A percentile compares a stretch with the other conserved stretches of the same genome.
Evolutionary conservation across 2,113 vertebrate species (phyloP).

Genomic region (Crotalus horridus): DNA sequence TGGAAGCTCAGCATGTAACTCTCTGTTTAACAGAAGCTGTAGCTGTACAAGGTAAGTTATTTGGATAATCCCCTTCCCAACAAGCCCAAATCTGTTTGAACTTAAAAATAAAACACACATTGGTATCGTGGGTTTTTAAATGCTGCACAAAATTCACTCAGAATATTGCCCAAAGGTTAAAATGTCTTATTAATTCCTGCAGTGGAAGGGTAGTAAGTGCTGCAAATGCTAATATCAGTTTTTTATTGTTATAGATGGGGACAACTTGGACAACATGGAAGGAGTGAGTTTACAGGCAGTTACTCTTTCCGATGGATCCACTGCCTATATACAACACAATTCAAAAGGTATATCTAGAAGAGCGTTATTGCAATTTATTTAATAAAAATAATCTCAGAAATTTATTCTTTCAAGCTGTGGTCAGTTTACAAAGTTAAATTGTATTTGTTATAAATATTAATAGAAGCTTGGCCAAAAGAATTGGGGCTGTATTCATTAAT

Average conservation of each 20-base stretch:
- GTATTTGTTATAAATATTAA: not conserved
- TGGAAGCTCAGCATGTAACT: constrained; percentile 91
- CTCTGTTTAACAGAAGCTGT: constrained; percentile 94
- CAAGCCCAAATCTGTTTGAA: not conserved
- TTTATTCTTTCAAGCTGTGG: not conserved
- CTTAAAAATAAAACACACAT: not conserved
- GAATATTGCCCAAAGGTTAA: not conserved
- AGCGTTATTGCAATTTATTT: not conserved
- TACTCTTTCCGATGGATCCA: constrained; percentile 93
- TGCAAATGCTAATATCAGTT: not conserved
- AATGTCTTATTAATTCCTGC: not conserved
- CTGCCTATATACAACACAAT: constrained; percentile 95
- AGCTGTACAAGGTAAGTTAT: constrained; percentile 86
- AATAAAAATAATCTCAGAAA: not conserved
- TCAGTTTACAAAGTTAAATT: not conserved
- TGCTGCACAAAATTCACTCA: not conserved
- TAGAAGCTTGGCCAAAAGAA: not conserved
- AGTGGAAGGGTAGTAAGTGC: not conserved
- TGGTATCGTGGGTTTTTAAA: not conserved
- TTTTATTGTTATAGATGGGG: constrained; percentile 77
- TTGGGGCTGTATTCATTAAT: not conserved
- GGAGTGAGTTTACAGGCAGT: constrained; percentile 96
- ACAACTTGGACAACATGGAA: constrained; percentile 95
- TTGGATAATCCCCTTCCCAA: not conserved
- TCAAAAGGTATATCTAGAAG: constrained; percentile 79